Percentiles rank a stretch among this genome's conserved stretches.
Conservation (phyloP, 1,140 invertebrate genomes). For the Heliconius melpomene region DNA sequence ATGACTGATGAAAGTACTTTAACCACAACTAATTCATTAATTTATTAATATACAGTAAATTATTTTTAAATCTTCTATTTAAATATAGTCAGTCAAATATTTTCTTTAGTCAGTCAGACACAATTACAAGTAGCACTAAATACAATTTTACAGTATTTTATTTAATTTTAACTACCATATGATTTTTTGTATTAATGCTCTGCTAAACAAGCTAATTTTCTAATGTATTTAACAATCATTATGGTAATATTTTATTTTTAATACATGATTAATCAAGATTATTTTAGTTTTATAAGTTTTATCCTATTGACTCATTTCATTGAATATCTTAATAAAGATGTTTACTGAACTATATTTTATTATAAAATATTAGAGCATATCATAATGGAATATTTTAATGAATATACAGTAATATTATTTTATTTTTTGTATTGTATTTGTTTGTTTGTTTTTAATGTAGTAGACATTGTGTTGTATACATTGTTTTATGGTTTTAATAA, state of each 20-base stretch:
- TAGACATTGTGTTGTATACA: neutral
- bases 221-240: conserved; percentile 26
- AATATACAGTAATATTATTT: neutral
- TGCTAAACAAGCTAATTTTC: neutral
- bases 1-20: too few relatives aligned
- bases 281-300: conserved; percentile 21
- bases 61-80: neutral
- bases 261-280: conserved; percentile 21
- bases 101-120: neutral
- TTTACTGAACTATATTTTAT: conserved; percentile 19
- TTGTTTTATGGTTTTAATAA: neutral
- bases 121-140: neutral
- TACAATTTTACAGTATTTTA: conserved; percentile 25
- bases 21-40: neutral
- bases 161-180: conserved; percentile 10
- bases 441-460: neutral
- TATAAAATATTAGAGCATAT: conserved; percentile 21
- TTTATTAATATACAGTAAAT: neutral
- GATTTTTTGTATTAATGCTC: neutral
- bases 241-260: conserved; percentile 13
- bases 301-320: neutral
- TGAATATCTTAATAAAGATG: neutral
- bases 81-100: neutral
- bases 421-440: neutral
- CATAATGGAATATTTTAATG: conserved; percentile 16